Evolutionary conservation across 1,140 invertebrate genomes (phyloP), one percentile per base, ranked within the genome.

Genomic region (Papilio helenus): DNA sequence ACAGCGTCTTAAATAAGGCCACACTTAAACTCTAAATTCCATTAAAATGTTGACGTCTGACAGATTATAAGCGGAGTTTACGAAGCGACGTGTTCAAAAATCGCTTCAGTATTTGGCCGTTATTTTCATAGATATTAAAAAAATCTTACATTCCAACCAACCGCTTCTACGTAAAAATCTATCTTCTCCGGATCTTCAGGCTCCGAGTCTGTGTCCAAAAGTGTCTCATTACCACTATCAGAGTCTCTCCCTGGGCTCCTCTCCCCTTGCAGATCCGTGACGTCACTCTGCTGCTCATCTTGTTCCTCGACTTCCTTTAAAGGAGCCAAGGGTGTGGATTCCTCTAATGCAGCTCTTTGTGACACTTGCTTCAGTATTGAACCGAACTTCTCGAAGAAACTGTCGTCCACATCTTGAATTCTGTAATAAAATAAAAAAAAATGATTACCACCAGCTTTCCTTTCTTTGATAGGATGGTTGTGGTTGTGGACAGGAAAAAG

Each of bases 361-460:
- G 95, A 96, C 68, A 95, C 96, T 89, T 97, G 96, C n/a, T 96
- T 96, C 44, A 97, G 89, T 18, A 97, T 91, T 0, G 96, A 97
- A 1, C 97, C 97, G 85, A 97, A 97, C 82, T 96, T 97, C 87
- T 98, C 97, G 87, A 98, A 98, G 87, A 97, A 98, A 46, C 97
- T 96, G 83, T 96, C 97, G 90, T 98, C 97, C 4, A 96, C 94
- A 93, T 97, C 96, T 93, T 97, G 97, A 79, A 97, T 95, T 93
- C 97, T 97, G 94, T 34, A 93, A 95, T 83, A 88, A 61, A 44
- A 14, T 16, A 49, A 16, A 68, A 49, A 16, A 68, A 68, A 7
- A 68, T 16, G 16, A 68, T 68, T 16, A 4, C 3, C 7, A 58
- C n/a, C 9, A 8, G 26, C 14, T 68, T 10, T 29, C 14, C 4